Conservation (phyloP, 1,140 invertebrate genomes). For the Euglossa dilemma region DNA sequence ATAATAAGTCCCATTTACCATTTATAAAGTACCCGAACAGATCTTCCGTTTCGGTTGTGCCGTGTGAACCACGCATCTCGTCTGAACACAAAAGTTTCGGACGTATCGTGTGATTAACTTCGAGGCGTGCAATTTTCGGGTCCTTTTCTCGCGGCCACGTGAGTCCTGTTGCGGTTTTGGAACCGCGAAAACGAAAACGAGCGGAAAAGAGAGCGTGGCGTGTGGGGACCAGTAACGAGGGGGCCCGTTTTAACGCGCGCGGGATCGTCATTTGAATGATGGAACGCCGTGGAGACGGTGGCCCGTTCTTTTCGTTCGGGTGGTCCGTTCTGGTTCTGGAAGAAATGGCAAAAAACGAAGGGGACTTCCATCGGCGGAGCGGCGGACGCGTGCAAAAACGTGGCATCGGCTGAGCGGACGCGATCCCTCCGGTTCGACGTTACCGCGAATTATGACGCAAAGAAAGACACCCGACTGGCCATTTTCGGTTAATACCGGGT, state of each 20-base stretch:
- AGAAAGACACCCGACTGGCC: slow-evolving; percentile 26
- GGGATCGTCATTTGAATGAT: slow-evolving; percentile 4
- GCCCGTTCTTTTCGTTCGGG: slow-evolving; percentile 1
- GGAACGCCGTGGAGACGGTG: background rate
- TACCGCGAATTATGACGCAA: slow-evolving; percentile 36
- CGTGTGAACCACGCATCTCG: too few species aligned
- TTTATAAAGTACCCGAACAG: background rate
- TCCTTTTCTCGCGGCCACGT: background rate
- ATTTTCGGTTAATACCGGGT: slow-evolving; percentile 40
- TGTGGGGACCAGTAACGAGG: background rate
- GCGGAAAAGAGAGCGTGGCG: background rate
- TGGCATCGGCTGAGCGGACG: background rate
- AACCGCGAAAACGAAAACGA: background rate
- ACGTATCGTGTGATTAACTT: background rate
- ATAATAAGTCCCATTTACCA: background rate
- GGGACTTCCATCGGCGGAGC: slow-evolving; percentile 1
- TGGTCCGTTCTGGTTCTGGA: background rate
- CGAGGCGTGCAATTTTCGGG: background rate
- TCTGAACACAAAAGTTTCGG: background rate
- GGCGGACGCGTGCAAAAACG: slow-evolving; percentile 9
- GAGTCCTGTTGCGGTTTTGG: background rate
- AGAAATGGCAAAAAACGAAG: slow-evolving; percentile 22
- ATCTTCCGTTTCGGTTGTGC: background rate
- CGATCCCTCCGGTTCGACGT: slow-evolving; percentile 13
- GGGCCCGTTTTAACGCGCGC: background rate